Percentiles rank a stretch among this genome's conserved stretches.
These are phyloP conservation scores for Dreissena rostriformis DNA, from an alignment of 1,140 invertebrate species.

Conservation along the genomic window DNA sequence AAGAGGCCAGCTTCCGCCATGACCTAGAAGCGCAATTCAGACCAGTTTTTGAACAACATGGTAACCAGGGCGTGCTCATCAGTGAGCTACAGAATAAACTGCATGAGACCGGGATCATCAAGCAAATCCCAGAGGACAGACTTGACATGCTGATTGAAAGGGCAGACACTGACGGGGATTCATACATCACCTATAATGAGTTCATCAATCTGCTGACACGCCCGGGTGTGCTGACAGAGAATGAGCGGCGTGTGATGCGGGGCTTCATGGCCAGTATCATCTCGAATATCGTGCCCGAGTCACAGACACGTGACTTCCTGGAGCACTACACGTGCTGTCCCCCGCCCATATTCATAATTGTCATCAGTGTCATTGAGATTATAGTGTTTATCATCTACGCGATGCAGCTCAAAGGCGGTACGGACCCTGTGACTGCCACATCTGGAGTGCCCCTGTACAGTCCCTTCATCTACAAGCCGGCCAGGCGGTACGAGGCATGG, in stretches of 20 bases:
- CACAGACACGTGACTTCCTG: conserved; percentile 73
- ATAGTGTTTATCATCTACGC: conserved; percentile 82
- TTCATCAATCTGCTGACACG: conserved; percentile 39
- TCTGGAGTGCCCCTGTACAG: conserved; percentile 76
- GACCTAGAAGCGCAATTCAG: too few relatives aligned
- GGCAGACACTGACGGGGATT: conserved; percentile 47
- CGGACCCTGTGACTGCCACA: conserved; percentile 69
- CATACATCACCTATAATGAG: conserved; percentile 41
- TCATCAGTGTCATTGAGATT: conserved; percentile 92
- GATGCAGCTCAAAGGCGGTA: conserved; percentile 73
- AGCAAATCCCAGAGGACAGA: conserved; percentile 36
- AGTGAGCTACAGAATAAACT: conserved; percentile 46
- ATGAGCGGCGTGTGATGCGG: conserved; percentile 64
- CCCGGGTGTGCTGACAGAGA: neutral
- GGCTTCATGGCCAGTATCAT: conserved; percentile 69
- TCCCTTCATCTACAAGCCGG: conserved; percentile 94
- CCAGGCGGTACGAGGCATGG: conserved; percentile 91
- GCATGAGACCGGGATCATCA: conserved; percentile 52
- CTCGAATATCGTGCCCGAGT: conserved; percentile 70
- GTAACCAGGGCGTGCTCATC: conserved; percentile 49
- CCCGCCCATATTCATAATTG: conserved; percentile 96
- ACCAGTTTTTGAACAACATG: too few relatives aligned
- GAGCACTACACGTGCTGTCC: conserved; percentile 98
- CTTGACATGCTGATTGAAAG: conserved; percentile 42
- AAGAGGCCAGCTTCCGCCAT: too few relatives aligned